Percentiles rank a stretch among this genome's conserved stretches.
phyloP scores from a whole-genome alignment of 2,113 vertebrate species.

The Dicerorhinus sumatrensis region DNA sequence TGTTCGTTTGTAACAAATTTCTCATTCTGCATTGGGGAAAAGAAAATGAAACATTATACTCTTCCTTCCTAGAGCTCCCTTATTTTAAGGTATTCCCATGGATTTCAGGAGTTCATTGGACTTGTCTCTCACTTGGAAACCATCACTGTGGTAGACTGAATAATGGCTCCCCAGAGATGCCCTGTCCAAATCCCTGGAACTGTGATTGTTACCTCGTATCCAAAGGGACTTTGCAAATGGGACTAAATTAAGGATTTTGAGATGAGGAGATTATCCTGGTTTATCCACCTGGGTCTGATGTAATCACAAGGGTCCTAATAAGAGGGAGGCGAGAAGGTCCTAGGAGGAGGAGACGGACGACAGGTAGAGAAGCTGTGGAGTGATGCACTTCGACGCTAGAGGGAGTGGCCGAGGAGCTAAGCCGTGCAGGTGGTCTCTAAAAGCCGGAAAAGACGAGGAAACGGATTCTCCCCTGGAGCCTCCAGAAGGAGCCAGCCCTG shows the following conservation, averaged over 20 bases:
- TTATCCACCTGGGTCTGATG: neutral
- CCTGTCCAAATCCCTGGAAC: neutral
- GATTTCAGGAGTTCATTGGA: neutral
- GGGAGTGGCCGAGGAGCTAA: neutral
- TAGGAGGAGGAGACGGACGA: neutral
- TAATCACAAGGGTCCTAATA: neutral
- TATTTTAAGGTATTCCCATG: neutral
- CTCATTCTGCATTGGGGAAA: neutral
- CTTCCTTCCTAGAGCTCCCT: neutral
- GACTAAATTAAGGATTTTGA: constrained; percentile 14
- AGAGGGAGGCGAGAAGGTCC: neutral
- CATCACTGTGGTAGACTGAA: constrained; percentile 16
- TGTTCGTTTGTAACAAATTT: neutral
- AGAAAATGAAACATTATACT: constrained; percentile 31
- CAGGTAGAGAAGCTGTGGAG: neutral
- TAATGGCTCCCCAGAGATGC: neutral
- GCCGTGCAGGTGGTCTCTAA: constrained; percentile 14
- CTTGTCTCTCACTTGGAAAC: constrained; percentile 28
- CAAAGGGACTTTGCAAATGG: constrained; percentile 36
- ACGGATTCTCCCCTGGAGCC: neutral
- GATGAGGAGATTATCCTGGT: neutral
- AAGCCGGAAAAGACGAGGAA: neutral
- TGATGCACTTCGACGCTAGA: neutral
- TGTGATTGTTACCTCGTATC: neutral
- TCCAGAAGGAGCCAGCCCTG: neutral